Conservation (phyloP, 2,113 vertebrate species). For the Nerophis lumbriciformis region DNA sequence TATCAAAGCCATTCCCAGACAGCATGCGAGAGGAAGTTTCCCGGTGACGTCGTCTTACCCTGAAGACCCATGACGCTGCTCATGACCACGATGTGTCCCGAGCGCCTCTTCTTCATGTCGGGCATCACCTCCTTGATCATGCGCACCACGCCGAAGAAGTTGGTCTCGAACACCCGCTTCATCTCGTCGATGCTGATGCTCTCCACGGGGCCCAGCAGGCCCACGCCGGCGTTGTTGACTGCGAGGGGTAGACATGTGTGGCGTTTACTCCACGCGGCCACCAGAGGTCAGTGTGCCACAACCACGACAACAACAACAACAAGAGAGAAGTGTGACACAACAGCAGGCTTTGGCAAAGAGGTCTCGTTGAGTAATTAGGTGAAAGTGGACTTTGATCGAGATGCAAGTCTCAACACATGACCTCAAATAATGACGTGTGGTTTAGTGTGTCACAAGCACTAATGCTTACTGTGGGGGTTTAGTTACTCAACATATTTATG, state of each 20-base stretch:
- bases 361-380: constrained; percentile 44
- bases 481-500: no score
- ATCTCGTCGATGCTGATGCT: constrained; percentile 82
- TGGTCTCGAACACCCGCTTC: constrained; percentile 86
- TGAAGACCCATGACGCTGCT: constrained; percentile 84
- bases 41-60: constrained; percentile 39
- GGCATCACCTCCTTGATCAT: constrained; percentile 90
- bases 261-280: constrained; percentile 17
- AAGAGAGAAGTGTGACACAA: constrained; percentile 35
- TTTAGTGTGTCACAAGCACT: neutral
- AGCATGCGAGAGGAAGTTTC: neutral
- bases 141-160: constrained; percentile 85
- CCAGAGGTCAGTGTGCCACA: constrained; percentile 55
- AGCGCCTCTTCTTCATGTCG: constrained; percentile 80
- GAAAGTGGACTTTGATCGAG: constrained; percentile 31
- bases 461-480: neutral
- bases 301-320: constrained; percentile 12
- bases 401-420: constrained; percentile 15
- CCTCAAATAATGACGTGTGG: neutral
- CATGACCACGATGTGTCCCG: constrained; percentile 88
- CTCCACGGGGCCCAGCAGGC: constrained; percentile 83
- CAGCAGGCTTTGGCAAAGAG: constrained; percentile 6
- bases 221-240: constrained; percentile 92
- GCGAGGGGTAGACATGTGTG: neutral
- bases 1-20: neutral